phyloP scores from a whole-genome alignment of 2,113 vertebrate genomes.

The Tenebrosternarchus preto region DNA sequence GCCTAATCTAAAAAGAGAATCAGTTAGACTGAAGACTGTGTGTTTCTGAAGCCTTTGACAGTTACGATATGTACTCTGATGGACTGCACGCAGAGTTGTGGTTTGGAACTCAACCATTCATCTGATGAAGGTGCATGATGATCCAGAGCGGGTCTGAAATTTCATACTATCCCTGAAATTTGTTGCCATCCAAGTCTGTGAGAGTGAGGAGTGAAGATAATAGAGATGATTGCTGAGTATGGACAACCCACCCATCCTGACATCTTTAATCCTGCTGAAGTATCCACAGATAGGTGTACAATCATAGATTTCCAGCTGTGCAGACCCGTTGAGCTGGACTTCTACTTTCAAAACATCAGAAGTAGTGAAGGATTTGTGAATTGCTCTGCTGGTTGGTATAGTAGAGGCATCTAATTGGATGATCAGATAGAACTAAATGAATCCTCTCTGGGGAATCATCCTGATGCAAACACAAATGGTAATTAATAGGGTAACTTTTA shows the following conservation, averaged over 20 bases:
- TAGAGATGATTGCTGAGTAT: background rate
- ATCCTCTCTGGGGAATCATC: too few species aligned
- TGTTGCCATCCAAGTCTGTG: conserved; percentile 38
- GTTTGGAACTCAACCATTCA: conserved; percentile 63
- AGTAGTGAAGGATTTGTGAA: conserved; percentile 38
- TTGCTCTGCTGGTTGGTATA: too few species aligned
- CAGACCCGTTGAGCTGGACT: conserved; percentile 32
- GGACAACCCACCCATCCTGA: conserved; percentile 19
- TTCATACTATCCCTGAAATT: conserved; percentile 31
- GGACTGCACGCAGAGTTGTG: conserved; percentile 60
- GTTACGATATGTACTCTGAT: conserved; percentile 58
- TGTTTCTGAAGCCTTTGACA: conserved; percentile 55
- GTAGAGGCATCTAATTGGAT: too few species aligned
- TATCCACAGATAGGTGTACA: conserved; percentile 5
- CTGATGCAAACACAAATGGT: too few species aligned
- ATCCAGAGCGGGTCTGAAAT: conserved; percentile 51
- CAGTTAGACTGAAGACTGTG: conserved; percentile 42
- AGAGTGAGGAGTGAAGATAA: conserved; percentile 18
- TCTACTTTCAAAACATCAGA: conserved; percentile 21
- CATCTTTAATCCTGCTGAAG: conserved; percentile 23
- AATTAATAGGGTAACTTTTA: too few species aligned
- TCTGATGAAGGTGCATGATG: conserved; percentile 40
- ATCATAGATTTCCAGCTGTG: conserved; percentile 20
- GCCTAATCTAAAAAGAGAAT: conserved; percentile 64
- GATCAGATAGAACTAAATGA: too few species aligned